Conservation (phyloP, 2,113 vertebrate genomes). For the Pterocles burchelli region DNA sequence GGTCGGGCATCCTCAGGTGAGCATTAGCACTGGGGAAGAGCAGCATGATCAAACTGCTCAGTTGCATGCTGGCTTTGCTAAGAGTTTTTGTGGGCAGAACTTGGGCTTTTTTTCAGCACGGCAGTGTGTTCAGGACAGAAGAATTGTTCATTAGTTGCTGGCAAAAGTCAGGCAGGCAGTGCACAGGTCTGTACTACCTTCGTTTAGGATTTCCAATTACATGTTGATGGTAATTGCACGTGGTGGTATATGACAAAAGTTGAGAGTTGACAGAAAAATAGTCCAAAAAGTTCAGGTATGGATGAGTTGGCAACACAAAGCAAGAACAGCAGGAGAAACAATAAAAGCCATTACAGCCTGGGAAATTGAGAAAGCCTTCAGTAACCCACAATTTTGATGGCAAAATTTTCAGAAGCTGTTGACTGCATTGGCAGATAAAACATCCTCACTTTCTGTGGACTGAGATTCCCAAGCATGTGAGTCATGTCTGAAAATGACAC, state of each 20-base stretch:
- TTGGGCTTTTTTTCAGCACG: background rate
- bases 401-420: background rate
- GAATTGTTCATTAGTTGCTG: background rate
- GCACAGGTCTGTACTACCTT: background rate
- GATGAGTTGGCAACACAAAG: background rate
- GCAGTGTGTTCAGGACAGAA: background rate
- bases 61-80: accelerated
- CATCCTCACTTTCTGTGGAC: background rate
- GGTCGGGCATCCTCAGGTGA: accelerated
- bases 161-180: background rate
- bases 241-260: background rate
- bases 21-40: no score
- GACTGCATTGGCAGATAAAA: background rate
- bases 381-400: background rate
- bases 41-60: background rate
- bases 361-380: background rate
- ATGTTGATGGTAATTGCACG: background rate
- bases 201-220: background rate
- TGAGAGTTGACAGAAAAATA: background rate
- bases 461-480: background rate
- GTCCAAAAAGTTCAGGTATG: background rate
- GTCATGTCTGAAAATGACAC: background rate
- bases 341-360: background rate
- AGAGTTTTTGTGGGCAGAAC: background rate
- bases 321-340: background rate